Evolutionary conservation across 2,888 invertebrate genomes (phyloP), one percentile per base, ranked within the genome.

Genomic region (Ennomos fuscantarius): DNA sequence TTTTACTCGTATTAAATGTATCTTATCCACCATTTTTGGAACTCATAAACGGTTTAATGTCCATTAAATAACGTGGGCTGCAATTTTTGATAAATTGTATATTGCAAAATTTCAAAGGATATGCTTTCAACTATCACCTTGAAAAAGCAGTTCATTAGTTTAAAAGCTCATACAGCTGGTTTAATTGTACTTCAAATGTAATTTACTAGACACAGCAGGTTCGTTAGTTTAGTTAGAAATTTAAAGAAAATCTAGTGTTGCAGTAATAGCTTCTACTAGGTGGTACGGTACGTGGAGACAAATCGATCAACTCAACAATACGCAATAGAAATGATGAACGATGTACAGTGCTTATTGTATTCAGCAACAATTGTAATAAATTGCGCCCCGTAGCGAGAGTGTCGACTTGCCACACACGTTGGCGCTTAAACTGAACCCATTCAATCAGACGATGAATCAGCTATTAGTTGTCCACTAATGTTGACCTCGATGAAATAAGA

Each of bases 281-380:
- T 24, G 24, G 24, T 3, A 2, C 24, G 24, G 10, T 49, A 47
- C 35, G 52, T 44, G 51, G 39, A 12, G 52, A 52, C 47, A 44
- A 48, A 31, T 48, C 51, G 34, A 47, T 54, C 55, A 46, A 9
- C 47, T 13, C 50, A 53, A 60, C 55, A 60, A 51, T 55, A 51
- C 46, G 60, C 44, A 60, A 60, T 60, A 51, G 47, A 50, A 34
- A 50, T 59, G 55, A 55, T 51, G 51, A 48, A 47, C 39, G 51
- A 47, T 12, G 41, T 54, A 52, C 51, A 34, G 39, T 47, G 51
- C 48, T 47, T 32, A 60, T 60, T 60, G 60, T 58, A 42, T 44
- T 55, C 47, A 32, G n/a, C 36, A 47, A 55, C 59, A 60, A 51
- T 51, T 35, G 50, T 47, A 51, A 43, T 60, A 37, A 55, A 60